Conservation (phyloP, 2,113 vertebrate genomes). For the Rynchops niger region DNA sequence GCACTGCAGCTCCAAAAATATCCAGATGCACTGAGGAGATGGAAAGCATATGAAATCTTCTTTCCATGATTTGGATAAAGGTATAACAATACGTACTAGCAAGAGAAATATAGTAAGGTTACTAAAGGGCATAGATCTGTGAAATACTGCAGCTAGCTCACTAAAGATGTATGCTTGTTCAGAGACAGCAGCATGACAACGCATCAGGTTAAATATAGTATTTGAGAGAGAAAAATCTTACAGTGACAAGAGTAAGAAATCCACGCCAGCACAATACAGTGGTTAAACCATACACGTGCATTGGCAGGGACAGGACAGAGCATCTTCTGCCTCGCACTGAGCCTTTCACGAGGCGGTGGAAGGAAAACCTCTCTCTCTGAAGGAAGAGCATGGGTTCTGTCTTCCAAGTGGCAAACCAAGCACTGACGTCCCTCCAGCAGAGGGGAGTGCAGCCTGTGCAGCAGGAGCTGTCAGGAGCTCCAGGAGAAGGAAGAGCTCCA, state of each 20-base stretch:
- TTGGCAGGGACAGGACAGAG: not conserved
- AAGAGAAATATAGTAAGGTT: not conserved
- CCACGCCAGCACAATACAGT: not conserved
- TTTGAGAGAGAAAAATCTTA: not conserved
- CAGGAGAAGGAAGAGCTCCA: not conserved
- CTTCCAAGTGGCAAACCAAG: not conserved
- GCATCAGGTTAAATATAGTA: not conserved
- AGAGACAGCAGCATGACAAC: constrained; percentile 15
- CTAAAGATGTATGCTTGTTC: not conserved
- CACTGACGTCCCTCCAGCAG: constrained; percentile 21
- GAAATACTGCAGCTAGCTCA: not conserved
- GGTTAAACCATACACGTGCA: rapidly evolving
- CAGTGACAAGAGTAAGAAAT: not conserved
- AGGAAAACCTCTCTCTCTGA: not conserved
- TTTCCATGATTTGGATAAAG: not conserved
- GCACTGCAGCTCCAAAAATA: not conserved
- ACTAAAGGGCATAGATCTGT: not conserved
- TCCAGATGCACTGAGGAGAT: not conserved
- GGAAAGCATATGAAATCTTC: not conserved
- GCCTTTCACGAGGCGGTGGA: rapidly evolving
- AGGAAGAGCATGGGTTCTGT: not conserved
- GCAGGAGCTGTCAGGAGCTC: not conserved
- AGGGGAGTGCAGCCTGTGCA: constrained; percentile 48
- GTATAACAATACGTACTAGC: not conserved
- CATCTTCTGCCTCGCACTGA: not conserved